Evolutionary conservation across 2,888 invertebrate genomes (phyloP).

Genomic region (Homarus gammarus): DNA sequence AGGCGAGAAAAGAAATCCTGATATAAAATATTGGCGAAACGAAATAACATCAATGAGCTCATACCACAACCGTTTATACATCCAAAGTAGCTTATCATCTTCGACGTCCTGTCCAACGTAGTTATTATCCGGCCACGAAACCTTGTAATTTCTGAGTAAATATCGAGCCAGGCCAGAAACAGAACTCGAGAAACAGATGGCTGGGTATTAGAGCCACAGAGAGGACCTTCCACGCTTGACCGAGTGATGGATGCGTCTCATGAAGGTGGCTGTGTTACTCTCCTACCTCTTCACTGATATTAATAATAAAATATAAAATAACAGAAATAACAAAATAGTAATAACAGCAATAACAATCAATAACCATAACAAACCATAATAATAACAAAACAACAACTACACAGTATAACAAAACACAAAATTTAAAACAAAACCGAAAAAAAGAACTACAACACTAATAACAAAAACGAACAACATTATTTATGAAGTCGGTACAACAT

Average conservation of each 20-base stretch:
- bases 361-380: too few species aligned
- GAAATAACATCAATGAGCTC: background rate
- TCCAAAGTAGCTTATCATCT: background rate
- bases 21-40: background rate
- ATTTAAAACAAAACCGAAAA: too few species aligned
- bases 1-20: background rate
- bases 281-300: too few species aligned
- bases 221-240: background rate
- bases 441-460: too few species aligned
- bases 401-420: too few species aligned
- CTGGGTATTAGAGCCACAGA: background rate
- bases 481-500: too few species aligned
- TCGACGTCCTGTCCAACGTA: background rate
- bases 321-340: too few species aligned
- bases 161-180: background rate
- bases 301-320: too few species aligned
- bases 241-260: background rate
- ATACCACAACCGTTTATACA: too few species aligned
- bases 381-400: too few species aligned
- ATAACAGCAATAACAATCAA: too few species aligned
- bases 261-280: background rate
- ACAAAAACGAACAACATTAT: too few species aligned
- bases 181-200: background rate
- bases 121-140: background rate
- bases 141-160: background rate